Percentiles rank a stretch among this genome's conserved stretches.
Evolutionary conservation across 2,888 invertebrate genomes (phyloP).

Genomic region (Erynnis tages): DNA sequence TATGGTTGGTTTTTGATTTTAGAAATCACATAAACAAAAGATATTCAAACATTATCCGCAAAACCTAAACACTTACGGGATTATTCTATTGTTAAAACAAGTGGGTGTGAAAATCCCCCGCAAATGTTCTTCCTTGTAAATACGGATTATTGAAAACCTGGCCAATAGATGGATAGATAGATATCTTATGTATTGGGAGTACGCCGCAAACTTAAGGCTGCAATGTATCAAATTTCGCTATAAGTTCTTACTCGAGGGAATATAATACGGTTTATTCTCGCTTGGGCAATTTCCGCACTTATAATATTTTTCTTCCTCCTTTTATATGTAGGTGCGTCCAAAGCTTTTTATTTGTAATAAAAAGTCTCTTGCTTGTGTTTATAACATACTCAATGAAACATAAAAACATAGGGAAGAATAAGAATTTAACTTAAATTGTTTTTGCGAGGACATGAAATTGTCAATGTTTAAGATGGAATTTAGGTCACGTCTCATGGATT

Average conservation of each 20-base stretch:
- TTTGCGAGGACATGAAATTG: constrained; percentile 74
- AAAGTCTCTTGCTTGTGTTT: constrained; percentile 26
- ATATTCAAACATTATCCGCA: too few relatives aligned
- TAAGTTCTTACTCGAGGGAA: constrained; percentile 23
- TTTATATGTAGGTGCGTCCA: not conserved
- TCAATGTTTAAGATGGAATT: constrained; percentile 75
- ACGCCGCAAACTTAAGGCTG: constrained; percentile 24
- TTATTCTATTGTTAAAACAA: too few relatives aligned
- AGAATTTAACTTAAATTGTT: constrained; percentile 72
- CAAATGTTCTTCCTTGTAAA: constrained; percentile 6
- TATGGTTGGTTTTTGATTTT: too few relatives aligned
- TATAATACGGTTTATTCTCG: constrained; percentile 24
- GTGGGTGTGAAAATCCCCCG: not conserved
- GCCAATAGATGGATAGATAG: constrained; percentile 6
- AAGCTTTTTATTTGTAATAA: constrained; percentile 33
- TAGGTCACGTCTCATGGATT: constrained; percentile 78
- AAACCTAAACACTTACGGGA: too few relatives aligned
- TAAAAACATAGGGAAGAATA: constrained; percentile 40
- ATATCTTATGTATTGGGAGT: constrained; percentile 14
- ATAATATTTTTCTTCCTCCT: constrained; percentile 15
- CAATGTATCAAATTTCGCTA: constrained; percentile 28
- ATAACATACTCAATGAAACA: not conserved
- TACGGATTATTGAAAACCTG: constrained; percentile 12
- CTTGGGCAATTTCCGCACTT: constrained; percentile 18
- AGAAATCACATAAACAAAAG: too few relatives aligned